Evolutionary conservation across 2,113 vertebrate genomes (phyloP), one percentile per base, ranked within the genome.

Genomic region (Pachycephala philippinensis): DNA sequence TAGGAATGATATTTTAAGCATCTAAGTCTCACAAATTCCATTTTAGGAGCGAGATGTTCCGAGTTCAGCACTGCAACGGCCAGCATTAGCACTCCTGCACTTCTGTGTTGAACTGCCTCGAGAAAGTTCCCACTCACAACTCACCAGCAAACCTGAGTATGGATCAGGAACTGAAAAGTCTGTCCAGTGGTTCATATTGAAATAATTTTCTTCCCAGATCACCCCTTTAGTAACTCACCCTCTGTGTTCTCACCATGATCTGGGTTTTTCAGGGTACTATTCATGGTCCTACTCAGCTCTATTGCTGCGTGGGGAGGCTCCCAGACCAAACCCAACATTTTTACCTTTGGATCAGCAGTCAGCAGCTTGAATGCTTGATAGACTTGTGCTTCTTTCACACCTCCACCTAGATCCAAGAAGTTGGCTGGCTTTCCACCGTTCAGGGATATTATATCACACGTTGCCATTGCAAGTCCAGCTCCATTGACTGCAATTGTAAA

Each of bases 331-430:
- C 4, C 9, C 50, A 59, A 24, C 15, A 11, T n/a, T 72, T 45
- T 97, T 99, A 99, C 99, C 99, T 99, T 99, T 11, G 99, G 99
- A 95, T 99, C 99, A 13, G 99, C 98, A 30, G 99, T 99, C 93
- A 99, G 99, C 83, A 99, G 97, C 94, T 99, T 99, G 95, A 99
- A 99, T 15, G 99, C 99, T 89, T 99, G 98, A 61, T 99, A 99
- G 11, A 99, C 99, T 96, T 99, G 99, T 76, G 98, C 96, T 97
- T 99, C 99, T 92, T 99, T 98, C 63, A 99, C 99, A n/a, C 99
- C 99, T 90, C 99, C 99, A 33, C 99, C 99, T 2, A 99, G 98
- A 95, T 99, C 99, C 97, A 99, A 97, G 97, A 99, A 99, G 97
- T 99, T 99, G 59, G 99, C 99, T 57, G 99, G 99, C 77, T 99